phyloP scores from a whole-genome alignment of 35 echinoderm and acorn worm species.

The Diadema setosum region DNA sequence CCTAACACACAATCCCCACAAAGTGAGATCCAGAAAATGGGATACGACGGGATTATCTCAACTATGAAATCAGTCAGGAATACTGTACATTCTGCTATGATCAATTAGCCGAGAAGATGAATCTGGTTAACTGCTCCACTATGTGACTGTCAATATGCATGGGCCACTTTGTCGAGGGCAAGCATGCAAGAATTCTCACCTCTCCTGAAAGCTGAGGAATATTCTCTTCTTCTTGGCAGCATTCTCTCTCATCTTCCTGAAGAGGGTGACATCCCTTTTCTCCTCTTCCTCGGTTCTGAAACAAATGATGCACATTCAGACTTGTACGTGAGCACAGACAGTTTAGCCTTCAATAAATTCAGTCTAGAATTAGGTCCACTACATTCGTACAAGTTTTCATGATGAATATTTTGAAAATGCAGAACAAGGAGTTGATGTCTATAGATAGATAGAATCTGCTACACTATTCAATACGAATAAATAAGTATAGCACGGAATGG shows the following conservation, averaged over 20 bases:
- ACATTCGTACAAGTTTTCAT: no score
- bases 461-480: no score
- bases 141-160: not conserved
- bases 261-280: constrained; percentile 41
- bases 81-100: not conserved
- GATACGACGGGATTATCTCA: not conserved
- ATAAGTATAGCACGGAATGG: no score
- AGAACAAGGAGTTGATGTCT: no score
- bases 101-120: not conserved
- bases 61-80: not conserved
- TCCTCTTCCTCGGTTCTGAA: constrained; percentile 81
- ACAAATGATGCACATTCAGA: no score
- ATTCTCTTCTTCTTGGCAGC: constrained; percentile 60
- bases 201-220: constrained; percentile 65
- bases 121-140: not conserved
- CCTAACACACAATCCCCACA: no score
- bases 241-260: constrained; percentile 50
- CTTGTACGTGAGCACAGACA: no score
- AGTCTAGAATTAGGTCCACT: no score
- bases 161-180: not conserved
- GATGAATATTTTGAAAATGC: no score
- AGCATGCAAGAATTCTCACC: constrained; percentile 41
- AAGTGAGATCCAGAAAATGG: not conserved
- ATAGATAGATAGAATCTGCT: no score
- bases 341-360: no score